A percentile compares a stretch with the other conserved stretches of the same genome.
These are phyloP conservation scores for Chinchilla lanigera DNA, from an alignment of 2,113 vertebrate species.

Conservation along the genomic window DNA sequence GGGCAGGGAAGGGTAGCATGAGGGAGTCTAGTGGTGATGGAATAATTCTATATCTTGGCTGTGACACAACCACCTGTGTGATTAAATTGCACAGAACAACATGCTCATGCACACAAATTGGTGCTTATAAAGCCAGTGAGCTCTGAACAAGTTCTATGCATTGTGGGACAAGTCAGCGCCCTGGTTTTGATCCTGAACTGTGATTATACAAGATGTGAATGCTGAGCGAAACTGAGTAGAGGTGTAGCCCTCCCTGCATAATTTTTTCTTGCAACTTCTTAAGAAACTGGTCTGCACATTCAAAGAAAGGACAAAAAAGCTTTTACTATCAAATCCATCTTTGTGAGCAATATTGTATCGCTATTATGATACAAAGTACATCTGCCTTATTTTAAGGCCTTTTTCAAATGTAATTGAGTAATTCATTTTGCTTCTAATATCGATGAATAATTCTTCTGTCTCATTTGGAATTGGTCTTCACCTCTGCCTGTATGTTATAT, in stretches of 20 bases:
- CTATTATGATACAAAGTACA: neutral
- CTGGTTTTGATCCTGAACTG: neutral
- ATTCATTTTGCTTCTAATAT: neutral
- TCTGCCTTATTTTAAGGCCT: neutral
- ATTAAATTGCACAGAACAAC: neutral
- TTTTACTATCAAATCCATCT: neutral
- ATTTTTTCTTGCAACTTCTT: neutral
- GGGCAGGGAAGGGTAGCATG: rapidly evolving
- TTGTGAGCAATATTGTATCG: neutral
- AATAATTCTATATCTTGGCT: neutral
- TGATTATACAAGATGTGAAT: neutral
- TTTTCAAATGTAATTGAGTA: neutral
- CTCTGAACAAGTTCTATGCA: neutral
- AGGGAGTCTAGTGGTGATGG: neutral
- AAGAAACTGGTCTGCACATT: neutral
- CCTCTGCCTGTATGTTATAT: neutral
- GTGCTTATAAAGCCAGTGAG: neutral
- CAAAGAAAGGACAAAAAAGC: neutral
- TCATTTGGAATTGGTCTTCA: neutral
- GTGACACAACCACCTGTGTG: neutral
- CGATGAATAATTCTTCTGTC: neutral
- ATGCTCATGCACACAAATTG: neutral
- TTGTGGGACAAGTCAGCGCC: too few species aligned
- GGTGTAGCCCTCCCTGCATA: too few species aligned
- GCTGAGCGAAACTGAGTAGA: neutral